phyloP scores from a whole-genome alignment of 2,113 vertebrate genomes.

The Gnathonemus echidnorhynchus region DNA sequence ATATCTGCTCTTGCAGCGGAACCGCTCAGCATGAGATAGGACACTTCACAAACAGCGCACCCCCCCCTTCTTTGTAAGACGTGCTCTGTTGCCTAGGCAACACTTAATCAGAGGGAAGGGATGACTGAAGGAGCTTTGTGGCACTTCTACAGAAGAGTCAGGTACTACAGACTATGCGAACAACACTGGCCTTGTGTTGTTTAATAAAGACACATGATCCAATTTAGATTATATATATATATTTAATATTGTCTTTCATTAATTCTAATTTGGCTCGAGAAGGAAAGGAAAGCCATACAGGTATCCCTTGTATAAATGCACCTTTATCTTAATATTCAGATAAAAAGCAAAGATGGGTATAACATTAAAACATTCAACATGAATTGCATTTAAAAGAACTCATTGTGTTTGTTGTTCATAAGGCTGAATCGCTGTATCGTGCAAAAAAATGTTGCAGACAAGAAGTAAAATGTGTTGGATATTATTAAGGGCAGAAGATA shows the following conservation, averaged over 20 bases:
- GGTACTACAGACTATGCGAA: conserved; percentile 16
- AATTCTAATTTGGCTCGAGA: background rate
- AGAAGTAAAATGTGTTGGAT: background rate
- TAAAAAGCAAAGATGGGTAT: background rate
- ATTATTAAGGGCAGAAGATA: background rate
- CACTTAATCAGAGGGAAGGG: conserved; percentile 28
- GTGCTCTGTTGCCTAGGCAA: conserved; percentile 46
- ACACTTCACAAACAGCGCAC: conserved; percentile 21
- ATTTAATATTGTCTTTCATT: background rate
- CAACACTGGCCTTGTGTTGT: background rate
- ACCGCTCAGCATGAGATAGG: conserved; percentile 26
- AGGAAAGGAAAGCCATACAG: background rate
- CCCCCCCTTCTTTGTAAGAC: conserved; percentile 3
- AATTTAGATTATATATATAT: background rate
- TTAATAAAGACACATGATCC: conserved; percentile 11
- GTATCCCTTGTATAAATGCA: background rate
- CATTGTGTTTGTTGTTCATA: background rate
- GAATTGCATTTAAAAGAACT: background rate
- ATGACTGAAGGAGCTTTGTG: conserved; percentile 39
- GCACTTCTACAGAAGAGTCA: conserved; percentile 34
- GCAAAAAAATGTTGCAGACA: background rate
- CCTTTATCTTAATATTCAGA: background rate
- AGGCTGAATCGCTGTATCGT: background rate
- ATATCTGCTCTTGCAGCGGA: conserved; percentile 1
- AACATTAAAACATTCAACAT: background rate